Evolutionary conservation across 2,888 invertebrate species (phyloP).

Genomic region (Boloria selene): DNA sequence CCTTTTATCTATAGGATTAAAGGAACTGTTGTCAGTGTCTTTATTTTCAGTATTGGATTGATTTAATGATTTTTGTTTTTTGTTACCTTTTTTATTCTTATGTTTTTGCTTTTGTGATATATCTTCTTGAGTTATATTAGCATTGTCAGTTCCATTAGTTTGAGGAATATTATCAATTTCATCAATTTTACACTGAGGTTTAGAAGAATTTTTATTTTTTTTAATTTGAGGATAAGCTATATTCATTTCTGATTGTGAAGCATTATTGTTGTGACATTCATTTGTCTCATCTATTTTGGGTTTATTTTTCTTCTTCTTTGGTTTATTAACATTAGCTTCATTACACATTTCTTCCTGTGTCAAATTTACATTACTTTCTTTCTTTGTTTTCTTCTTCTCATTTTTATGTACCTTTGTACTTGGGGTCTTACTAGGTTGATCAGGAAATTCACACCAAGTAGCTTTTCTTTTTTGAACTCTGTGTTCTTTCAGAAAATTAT

Average conservation of each 20-base stretch:
- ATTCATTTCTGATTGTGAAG: too few relatives aligned
- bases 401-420: constrained; percentile 28
- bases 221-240: too few relatives aligned
- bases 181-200: too few relatives aligned
- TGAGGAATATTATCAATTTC: background rate
- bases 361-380: background rate
- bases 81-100: constrained; percentile 1
- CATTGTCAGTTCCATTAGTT: background rate
- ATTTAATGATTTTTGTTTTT: background rate
- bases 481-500: constrained; percentile 77
- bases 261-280: too few relatives aligned
- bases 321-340: background rate
- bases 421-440: constrained; percentile 49
- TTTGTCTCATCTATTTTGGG: background rate
- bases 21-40: constrained; percentile 5
- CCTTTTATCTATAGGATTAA: constrained; percentile 28
- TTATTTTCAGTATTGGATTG: background rate
- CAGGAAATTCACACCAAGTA: constrained; percentile 83
- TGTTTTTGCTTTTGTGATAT: background rate
- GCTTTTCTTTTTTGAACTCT: constrained; percentile 70
- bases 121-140: background rate
- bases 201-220: too few relatives aligned
- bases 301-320: constrained; percentile 1
- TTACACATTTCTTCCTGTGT: background rate
- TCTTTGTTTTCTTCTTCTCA: constrained; percentile 21